Conservation (phyloP, 2,113 vertebrate species). For the Dicaeum eximium region DNA sequence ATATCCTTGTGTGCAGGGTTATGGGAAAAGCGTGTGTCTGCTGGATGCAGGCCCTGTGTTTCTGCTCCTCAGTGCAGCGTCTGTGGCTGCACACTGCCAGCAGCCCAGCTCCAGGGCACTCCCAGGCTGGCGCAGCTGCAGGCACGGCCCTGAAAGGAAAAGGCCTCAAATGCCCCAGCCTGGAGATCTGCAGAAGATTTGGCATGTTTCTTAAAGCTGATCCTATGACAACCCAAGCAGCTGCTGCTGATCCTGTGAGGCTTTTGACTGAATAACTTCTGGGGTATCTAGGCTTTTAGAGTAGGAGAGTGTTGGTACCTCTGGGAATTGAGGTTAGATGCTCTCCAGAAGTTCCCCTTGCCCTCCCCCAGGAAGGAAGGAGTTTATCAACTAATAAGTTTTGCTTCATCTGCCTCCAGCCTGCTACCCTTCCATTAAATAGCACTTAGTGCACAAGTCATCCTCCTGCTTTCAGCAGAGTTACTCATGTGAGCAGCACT, state of each 20-base stretch:
- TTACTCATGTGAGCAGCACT: background rate
- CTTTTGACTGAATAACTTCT: background rate
- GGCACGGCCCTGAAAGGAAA: background rate
- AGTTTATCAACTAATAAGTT: background rate
- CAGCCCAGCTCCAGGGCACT: background rate
- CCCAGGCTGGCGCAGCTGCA: background rate
- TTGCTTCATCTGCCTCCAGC: background rate
- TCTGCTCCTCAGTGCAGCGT: background rate
- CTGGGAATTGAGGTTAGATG: background rate
- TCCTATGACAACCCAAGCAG: background rate
- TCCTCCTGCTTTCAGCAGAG: background rate
- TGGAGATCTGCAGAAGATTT: background rate
- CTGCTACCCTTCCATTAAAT: background rate
- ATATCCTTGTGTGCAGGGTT: background rate
- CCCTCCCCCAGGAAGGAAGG: background rate
- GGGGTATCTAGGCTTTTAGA: background rate
- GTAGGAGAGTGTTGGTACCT: background rate
- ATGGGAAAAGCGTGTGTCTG: background rate
- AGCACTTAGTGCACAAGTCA: background rate
- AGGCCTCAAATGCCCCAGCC: background rate
- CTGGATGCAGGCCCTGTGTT: fast-evolving
- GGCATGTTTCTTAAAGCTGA: background rate
- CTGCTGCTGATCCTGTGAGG: background rate
- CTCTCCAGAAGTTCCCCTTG: background rate
- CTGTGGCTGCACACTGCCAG: background rate